Conservation (phyloP, 2,113 vertebrate genomes). For the Gallinago undulata region DNA sequence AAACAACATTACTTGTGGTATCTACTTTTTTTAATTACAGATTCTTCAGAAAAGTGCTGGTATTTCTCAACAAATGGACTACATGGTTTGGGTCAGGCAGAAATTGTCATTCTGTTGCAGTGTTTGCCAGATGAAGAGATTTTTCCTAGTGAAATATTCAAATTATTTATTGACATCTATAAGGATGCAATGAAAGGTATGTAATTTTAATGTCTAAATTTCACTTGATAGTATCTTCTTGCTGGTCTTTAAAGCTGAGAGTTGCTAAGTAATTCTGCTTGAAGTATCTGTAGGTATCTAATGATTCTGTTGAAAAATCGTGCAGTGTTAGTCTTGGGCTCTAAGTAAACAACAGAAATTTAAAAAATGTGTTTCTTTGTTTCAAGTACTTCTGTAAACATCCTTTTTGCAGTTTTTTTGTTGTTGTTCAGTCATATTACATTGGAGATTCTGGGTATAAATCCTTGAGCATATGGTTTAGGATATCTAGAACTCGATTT, state of each 20-base stretch:
- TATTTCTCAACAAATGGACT: slow-evolving; percentile 92
- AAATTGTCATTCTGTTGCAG: slow-evolving; percentile 88
- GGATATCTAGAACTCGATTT: not conserved
- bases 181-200: slow-evolving; percentile 91
- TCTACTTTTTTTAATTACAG: slow-evolving; percentile 71
- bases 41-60: slow-evolving; percentile 87
- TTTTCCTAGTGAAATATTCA: slow-evolving; percentile 89
- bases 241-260: not conserved
- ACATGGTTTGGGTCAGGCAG: slow-evolving; percentile 89
- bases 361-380: not conserved
- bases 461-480: not conserved
- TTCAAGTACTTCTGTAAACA: not conserved
- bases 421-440: not conserved
- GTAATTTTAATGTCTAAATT: not conserved
- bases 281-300: not conserved
- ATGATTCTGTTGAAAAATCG: not conserved
- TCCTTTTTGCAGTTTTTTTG: not conserved
- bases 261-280: not conserved
- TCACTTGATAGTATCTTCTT: not conserved
- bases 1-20: not conserved
- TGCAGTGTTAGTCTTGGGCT: not conserved
- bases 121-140: slow-evolving; percentile 84
- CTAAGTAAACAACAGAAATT: not conserved
- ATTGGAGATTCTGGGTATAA: not conserved
- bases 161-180: slow-evolving; percentile 86